Conservation (phyloP, 2,797 vertebrate genomes). For the Rousettus madagascariensis region DNA sequence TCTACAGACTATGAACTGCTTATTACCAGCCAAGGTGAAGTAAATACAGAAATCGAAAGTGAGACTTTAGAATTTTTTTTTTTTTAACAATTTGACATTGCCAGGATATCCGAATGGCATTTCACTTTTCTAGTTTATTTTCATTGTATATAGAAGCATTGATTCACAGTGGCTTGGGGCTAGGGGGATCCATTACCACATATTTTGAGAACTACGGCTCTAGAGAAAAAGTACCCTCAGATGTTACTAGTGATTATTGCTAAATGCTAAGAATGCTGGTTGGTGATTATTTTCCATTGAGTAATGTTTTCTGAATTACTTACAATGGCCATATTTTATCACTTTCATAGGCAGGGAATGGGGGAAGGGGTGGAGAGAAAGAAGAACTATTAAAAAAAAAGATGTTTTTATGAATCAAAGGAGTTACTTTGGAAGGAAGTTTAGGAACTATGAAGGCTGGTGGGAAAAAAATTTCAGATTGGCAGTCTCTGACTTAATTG, state of each 20-base stretch:
- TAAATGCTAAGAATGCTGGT: not conserved
- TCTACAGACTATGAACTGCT: not conserved
- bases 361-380: not conserved
- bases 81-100: not conserved
- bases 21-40: not conserved
- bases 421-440: conserved; percentile 26
- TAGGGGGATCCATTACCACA: rapidly evolving
- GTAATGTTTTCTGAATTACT: not conserved
- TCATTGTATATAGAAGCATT: not conserved
- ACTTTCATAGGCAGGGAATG: not conserved
- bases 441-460: not conserved
- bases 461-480: not conserved
- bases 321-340: not conserved
- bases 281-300: not conserved
- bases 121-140: not conserved
- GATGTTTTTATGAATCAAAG: conserved; percentile 24
- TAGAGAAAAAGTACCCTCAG: not conserved
- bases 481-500: not conserved
- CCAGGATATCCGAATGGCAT: not conserved
- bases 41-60: not conserved
- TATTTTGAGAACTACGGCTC: not conserved
- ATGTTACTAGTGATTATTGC: not conserved
- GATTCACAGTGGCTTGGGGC: not conserved
- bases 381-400: not conserved
- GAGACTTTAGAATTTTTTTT: not conserved